These are phyloP conservation scores for Babyrousa celebensis DNA, from an alignment of 2,797 vertebrate genomes.

Conservation along the genomic window DNA sequence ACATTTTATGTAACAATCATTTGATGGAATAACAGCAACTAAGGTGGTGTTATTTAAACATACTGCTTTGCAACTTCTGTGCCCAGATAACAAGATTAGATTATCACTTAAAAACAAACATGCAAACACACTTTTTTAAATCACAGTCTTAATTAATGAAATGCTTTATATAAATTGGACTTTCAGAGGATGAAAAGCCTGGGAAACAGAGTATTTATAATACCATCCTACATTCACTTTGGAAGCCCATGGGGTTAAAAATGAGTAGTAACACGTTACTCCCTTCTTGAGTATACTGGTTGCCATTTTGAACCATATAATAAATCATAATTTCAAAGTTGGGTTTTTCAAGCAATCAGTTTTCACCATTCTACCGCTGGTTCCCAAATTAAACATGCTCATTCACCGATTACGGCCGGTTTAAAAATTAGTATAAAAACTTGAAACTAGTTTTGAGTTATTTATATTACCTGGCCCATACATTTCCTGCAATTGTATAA, in stretches of 20 bases:
- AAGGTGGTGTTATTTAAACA: neutral
- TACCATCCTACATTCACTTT: neutral
- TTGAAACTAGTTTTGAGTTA: neutral
- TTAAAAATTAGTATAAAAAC: neutral
- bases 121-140: neutral
- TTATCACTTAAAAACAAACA: neutral
- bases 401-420: neutral
- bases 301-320: neutral
- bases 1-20: neutral
- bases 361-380: neutral
- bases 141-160: neutral
- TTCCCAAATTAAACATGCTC: neutral
- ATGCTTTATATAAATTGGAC: neutral
- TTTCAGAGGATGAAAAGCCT: neutral
- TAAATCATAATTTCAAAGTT: neutral
- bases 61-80: neutral
- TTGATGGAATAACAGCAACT: neutral
- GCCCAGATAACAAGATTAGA: neutral
- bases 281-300: neutral
- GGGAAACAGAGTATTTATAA: neutral
- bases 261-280: neutral
- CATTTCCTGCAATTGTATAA: neutral
- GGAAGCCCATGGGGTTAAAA: neutral
- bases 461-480: neutral
- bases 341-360: neutral